Base-by-base conservation (phyloP, 1,140 invertebrate genomes). In the Drosophila nebulosa region DNA sequence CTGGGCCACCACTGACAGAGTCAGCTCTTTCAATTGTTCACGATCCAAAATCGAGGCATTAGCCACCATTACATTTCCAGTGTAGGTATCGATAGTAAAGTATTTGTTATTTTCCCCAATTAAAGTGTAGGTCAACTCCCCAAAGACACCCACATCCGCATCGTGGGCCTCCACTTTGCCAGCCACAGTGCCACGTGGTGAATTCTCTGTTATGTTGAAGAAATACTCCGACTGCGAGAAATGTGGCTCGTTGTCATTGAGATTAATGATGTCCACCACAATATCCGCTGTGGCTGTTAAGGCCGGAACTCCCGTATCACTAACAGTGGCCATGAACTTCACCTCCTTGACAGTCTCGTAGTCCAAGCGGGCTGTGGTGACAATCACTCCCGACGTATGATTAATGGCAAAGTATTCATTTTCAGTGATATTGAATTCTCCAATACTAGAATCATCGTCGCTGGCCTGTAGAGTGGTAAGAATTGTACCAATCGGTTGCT, bases 211-310 rank as follows among this genome's bases (percentile, higher is more conserved):
- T 0, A 98, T 93, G 0, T 92, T 93, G 0, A 94, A 95, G 27
- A 94, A 94, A 89, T 98, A 98, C 5, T 92, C 91, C 6, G 92
- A 77, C 86, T 94, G 92, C 12, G 93, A 92, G 84, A 98, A 98
- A 36, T 94, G 92, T 0, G 97, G 97, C 90, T 95, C 94, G 78
- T 97, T 96, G 84, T 98, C 97, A 79, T 98, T 98, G 0, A 97
- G 93, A 86, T 98, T 98, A 18, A 95, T 93, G 10, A 98, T 94
- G 36, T 95, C 94, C 0, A 98, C 95, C 5, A 92, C 93, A 3
- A 99, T 94, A 12, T 94, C 93, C 0, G 96, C 96, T 0, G 94
- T 93, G 0, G 96, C 94, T 5, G 95, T 95, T 46, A 96, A 92
- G 76, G 96, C 95, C 1, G 97, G 97, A 0, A 97, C 93, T 16